A percentile compares a stretch with the other conserved stretches of the same genome.
These are phyloP conservation scores for Lordiphosa fenestrarum DNA, from an alignment of 2,888 invertebrate genomes.

Conservation along the genomic window DNA sequence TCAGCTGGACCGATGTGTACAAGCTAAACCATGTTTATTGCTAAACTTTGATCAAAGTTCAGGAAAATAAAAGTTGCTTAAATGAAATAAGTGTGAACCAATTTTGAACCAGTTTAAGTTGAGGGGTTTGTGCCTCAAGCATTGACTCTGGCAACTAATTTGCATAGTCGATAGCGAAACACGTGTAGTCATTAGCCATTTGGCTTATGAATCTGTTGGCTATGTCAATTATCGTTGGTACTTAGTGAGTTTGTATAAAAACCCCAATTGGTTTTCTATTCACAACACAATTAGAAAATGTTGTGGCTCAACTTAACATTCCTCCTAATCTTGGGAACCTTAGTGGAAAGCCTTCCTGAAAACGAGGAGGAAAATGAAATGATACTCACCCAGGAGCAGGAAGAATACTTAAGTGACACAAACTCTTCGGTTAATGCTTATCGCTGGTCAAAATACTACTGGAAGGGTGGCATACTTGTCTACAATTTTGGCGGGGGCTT, in stretches of 20 bases:
- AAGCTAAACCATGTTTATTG: constrained; percentile 73
- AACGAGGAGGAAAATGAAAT: constrained; percentile 18
- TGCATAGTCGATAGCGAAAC: too few relatives aligned
- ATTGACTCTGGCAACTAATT: too few relatives aligned
- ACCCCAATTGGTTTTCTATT: too few relatives aligned
- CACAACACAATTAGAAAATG: not conserved
- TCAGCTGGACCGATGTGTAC: constrained; percentile 72
- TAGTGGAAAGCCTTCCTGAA: not conserved
- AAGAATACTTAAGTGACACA: not conserved
- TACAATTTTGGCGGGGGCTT: not conserved
- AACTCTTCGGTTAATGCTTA: not conserved
- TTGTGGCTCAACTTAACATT: not conserved
- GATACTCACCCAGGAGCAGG: constrained; percentile 14
- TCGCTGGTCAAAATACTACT: constrained; percentile 1
- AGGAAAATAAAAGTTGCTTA: too few relatives aligned
- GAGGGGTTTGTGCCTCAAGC: too few relatives aligned
- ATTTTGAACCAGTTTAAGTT: too few relatives aligned
- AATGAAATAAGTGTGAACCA: too few relatives aligned
- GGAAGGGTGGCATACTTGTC: not conserved
- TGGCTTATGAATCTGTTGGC: too few relatives aligned
- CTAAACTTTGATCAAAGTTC: too few relatives aligned
- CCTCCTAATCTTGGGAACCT: not conserved
- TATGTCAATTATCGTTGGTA: too few relatives aligned
- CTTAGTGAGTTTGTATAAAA: too few relatives aligned
- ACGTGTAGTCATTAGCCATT: too few relatives aligned